Base-by-base conservation (phyloP, 2,113 vertebrate species). In the Macrotus californicus region DNA sequence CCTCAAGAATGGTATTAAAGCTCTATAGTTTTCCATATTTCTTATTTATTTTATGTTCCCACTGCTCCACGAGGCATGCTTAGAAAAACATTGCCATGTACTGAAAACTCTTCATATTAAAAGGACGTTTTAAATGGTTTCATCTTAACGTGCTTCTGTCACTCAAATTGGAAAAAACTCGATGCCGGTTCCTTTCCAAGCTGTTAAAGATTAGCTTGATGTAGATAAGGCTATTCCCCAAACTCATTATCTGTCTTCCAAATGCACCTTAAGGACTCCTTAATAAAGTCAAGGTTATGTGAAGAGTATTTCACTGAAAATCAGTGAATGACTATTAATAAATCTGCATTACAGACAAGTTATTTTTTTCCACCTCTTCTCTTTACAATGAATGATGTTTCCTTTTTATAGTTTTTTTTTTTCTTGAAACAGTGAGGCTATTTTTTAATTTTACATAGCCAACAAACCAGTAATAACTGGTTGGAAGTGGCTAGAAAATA, bases 231-330 rank as follows among this genome's bases (percentile, higher is more conserved):
- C 98, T 98, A 98, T 98, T 98, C 98, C 98, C 98, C 95, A 97
- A 98, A 98, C 98, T 98, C 98, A 98, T 98, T 98, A 98, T 98
- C 98, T 98, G 97, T 95, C 98, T 98, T 98, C 98, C 97, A 98
- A 98, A 98, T 98, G 98, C 98, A 98, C 98, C 98, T 98, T 98
- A 98, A 98, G 98, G 98, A 98, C 97, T 98, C 98, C 97, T 98
- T 98, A 98, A 98, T 98, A 98, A 98, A 98, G 98, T 98, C 98
- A 98, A 98, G 98, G 98, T 98, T 98, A 98, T 36, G 0, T 97
- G 98, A 98, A 98, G 98, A 98, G 98, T 98, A 97, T 98, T 98
- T 98, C 98, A 96, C 98, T 97, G 97, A 98, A 98, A 98, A 98
- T 96, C 97, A 97, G 98, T 98, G 97, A 98, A 98, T 98, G 98